Percentiles rank a stretch among this genome's conserved stretches.
Conservation (phyloP, 2,888 invertebrate genomes). For the Scaptomyza reducta region DNA sequence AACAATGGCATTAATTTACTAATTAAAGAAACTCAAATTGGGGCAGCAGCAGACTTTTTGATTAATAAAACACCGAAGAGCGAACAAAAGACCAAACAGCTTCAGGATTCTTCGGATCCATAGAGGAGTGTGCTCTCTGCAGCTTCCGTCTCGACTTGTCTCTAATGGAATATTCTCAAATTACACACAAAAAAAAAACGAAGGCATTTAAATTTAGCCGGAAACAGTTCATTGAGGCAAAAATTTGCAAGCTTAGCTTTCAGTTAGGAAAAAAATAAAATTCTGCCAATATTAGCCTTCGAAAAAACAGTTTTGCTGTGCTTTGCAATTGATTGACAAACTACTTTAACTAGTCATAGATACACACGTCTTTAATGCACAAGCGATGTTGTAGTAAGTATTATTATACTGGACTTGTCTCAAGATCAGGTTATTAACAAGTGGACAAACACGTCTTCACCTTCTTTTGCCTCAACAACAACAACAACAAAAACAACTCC, state of each 20-base stretch:
- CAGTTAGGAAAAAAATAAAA: not conserved
- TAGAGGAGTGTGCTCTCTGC: constrained; percentile 28
- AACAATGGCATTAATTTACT: constrained; percentile 84
- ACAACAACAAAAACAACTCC: constrained; percentile 18
- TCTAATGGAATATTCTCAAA: constrained; percentile 58
- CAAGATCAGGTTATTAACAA: constrained; percentile 54
- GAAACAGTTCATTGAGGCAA: constrained; percentile 59
- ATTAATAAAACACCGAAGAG: constrained; percentile 79
- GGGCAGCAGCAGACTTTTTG: constrained; percentile 59
- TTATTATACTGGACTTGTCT: not conserved
- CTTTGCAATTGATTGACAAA: constrained; percentile 58
- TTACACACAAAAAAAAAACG: constrained; percentile 47
- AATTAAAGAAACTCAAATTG: constrained; percentile 79
- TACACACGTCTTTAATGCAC: constrained; percentile 22
- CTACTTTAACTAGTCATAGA: constrained; percentile 55
- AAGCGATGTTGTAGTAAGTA: not conserved
- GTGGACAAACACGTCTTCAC: constrained; percentile 58
- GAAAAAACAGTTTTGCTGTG: not conserved
- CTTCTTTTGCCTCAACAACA: constrained; percentile 2
- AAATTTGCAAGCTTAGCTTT: constrained; percentile 9
- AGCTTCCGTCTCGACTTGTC: constrained; percentile 67
- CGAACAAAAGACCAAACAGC: constrained; percentile 54
- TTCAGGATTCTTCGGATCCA: constrained; percentile 6
- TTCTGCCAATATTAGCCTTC: constrained; percentile 16
- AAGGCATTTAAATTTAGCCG: constrained; percentile 46